These are phyloP conservation scores for Tethea ocularis DNA, from an alignment of 2,888 invertebrate genomes.

Conservation along the genomic window DNA sequence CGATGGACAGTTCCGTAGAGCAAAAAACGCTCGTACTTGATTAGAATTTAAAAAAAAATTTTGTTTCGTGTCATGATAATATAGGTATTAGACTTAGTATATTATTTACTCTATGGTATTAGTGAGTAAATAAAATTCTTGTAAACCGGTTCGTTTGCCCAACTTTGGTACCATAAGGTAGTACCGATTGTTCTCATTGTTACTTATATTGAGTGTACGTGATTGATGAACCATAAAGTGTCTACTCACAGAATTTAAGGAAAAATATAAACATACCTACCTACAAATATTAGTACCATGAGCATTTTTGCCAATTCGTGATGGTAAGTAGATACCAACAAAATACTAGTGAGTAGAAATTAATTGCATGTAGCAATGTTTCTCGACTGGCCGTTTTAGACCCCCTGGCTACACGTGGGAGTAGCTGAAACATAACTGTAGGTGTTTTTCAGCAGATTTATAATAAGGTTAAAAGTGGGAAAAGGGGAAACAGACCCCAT, in stretches of 20 bases:
- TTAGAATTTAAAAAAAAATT: neutral
- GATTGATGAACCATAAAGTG: conserved; percentile 40
- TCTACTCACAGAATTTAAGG: conserved; percentile 3
- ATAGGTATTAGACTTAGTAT: no score
- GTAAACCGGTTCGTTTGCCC: conserved; percentile 20
- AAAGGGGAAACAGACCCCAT: no score
- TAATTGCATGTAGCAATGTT: no score
- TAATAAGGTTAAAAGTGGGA: no score
- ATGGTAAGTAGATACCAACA: no score
- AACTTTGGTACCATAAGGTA: conserved; percentile 26
- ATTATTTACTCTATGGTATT: no score
- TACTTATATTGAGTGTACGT: conserved; percentile 36
- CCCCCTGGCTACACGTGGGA: no score
- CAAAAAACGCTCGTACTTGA: neutral
- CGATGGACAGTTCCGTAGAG: neutral
- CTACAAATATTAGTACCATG: neutral
- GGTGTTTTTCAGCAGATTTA: no score
- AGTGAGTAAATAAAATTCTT: neutral
- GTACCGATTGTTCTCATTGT: conserved; percentile 44
- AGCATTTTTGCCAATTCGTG: neutral
- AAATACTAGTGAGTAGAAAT: no score
- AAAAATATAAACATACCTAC: conserved; percentile 4
- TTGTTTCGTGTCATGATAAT: neutral
- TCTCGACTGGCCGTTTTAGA: no score
- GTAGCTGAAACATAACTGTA: no score